phyloP scores from a whole-genome alignment of 2,113 vertebrate genomes.

The Sterna hirundo region DNA sequence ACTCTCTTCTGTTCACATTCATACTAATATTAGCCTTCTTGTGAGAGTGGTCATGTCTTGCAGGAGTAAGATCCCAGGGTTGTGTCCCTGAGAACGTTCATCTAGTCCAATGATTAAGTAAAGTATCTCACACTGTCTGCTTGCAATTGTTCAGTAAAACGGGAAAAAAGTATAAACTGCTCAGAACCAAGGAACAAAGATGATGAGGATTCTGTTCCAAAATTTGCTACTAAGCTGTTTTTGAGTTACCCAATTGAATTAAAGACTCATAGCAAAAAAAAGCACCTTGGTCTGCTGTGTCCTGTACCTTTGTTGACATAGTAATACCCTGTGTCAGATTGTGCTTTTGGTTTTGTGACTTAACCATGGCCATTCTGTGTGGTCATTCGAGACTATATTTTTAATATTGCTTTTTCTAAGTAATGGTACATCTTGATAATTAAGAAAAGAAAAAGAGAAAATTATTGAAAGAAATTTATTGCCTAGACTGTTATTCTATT shows the following conservation, averaged over 20 bases:
- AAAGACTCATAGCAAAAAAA: not conserved
- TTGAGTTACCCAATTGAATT: not conserved
- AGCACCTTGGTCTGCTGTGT: not conserved
- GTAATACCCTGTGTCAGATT: not conserved
- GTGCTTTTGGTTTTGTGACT: not conserved
- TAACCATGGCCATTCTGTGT: not conserved
- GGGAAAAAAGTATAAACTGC: not conserved
- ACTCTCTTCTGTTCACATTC: not conserved
- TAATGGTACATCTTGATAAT: not conserved
- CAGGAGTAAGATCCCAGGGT: not conserved
- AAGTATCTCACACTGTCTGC: not conserved
- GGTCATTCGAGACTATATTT: not conserved
- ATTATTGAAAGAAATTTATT: not conserved
- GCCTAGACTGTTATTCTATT: not conserved
- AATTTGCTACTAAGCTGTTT: not conserved
- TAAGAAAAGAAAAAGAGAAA: not conserved
- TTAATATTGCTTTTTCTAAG: not conserved
- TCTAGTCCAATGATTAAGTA: not conserved
- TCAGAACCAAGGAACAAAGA: not conserved
- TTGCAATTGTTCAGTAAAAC: not conserved
- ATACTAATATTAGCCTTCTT: not conserved
- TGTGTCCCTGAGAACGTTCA: not conserved
- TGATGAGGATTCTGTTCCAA: not conserved
- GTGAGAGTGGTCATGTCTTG: not conserved
- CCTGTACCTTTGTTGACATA: not conserved